These are phyloP conservation scores for Simalia tracyae DNA, from an alignment of 2,797 vertebrate genomes.

Conservation along the genomic window DNA sequence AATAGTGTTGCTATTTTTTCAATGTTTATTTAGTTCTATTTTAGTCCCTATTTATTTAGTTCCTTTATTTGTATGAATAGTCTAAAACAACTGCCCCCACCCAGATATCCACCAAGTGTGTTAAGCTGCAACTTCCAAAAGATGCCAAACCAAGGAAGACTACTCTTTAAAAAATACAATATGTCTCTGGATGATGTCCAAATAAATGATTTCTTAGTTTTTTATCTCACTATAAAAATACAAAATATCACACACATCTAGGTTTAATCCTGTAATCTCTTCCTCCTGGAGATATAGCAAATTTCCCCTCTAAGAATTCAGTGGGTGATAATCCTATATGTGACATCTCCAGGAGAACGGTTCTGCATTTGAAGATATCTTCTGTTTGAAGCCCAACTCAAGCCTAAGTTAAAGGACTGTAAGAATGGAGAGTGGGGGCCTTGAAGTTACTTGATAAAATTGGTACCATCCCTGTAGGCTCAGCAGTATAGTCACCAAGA, in stretches of 20 bases:
- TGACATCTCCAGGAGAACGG: background rate
- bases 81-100: background rate
- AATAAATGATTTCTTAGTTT: background rate
- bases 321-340: background rate
- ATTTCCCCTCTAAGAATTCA: background rate
- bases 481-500: background rate
- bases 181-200: background rate
- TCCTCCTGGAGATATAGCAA: background rate
- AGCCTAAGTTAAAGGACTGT: background rate
- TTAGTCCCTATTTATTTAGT: background rate
- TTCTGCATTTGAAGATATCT: background rate
- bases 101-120: background rate
- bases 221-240: background rate
- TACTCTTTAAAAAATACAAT: background rate
- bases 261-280: background rate
- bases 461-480: background rate
- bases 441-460: background rate
- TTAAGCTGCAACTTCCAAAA: background rate
- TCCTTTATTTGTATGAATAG: background rate
- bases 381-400: background rate
- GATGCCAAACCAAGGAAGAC: background rate
- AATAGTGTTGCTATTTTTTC: background rate
- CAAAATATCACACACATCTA: background rate
- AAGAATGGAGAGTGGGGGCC: background rate
- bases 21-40: background rate